These are phyloP conservation scores for Dromas ardeola DNA, from an alignment of 2,113 vertebrate genomes.

Conservation along the genomic window DNA sequence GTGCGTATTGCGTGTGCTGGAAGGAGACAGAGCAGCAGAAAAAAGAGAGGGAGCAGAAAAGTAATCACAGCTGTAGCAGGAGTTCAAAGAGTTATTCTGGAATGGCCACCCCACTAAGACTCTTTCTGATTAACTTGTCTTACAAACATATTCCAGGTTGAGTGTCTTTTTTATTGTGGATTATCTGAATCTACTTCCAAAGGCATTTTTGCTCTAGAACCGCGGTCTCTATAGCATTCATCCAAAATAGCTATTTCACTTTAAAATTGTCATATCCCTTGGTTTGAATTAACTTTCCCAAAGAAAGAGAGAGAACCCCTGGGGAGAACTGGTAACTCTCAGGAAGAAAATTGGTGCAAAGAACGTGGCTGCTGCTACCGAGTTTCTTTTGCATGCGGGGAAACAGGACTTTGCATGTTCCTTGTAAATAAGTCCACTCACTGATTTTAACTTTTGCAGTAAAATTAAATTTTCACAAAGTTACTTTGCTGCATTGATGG, in stretches of 20 bases:
- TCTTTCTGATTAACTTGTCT: neutral
- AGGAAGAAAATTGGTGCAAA: neutral
- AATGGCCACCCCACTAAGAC: neutral
- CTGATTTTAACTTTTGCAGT: neutral
- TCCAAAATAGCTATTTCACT: neutral
- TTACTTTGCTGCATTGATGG: neutral
- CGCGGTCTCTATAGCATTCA: neutral
- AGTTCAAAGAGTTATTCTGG: neutral
- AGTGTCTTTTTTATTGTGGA: neutral
- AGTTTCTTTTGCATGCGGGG: neutral
- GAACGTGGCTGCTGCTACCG: neutral
- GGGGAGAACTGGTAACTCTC: neutral
- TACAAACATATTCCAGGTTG: neutral
- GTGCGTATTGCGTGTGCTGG: accelerated
- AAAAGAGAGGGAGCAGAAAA: neutral
- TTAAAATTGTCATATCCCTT: neutral
- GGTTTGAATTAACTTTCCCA: neutral
- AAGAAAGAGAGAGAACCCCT: neutral
- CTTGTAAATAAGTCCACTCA: neutral
- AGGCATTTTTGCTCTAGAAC: neutral
- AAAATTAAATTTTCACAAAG: neutral
- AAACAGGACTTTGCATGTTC: neutral
- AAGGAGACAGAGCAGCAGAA: neutral
- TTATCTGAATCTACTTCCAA: neutral
- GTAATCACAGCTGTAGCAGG: neutral